Evolutionary conservation across 2,888 invertebrate species (phyloP).

Genomic region (Amphipyra tragopoginis): DNA sequence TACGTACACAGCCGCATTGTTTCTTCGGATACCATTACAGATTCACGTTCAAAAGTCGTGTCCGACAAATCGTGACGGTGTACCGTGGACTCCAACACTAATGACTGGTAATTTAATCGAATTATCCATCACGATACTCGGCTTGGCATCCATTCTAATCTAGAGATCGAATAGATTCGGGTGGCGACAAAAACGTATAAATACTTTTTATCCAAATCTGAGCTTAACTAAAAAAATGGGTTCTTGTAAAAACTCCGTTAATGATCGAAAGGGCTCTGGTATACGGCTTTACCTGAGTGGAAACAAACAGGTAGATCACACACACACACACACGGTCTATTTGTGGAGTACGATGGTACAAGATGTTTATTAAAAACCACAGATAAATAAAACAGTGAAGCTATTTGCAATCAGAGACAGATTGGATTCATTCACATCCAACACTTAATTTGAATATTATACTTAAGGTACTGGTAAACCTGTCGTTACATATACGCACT

Average conservation of each 20-base stretch:
- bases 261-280: constrained; percentile 58
- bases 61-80: constrained; percentile 61
- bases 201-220: constrained; percentile 55
- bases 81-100: constrained; percentile 64
- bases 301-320: constrained; percentile 55
- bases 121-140: constrained; percentile 70
- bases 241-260: constrained; percentile 53
- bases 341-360: constrained; percentile 10
- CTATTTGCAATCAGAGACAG: constrained; percentile 20
- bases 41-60: constrained; percentile 51
- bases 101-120: constrained; percentile 74
- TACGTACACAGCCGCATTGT: constrained; percentile 38
- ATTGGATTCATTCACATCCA: constrained; percentile 1
- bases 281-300: constrained; percentile 64
- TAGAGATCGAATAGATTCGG: constrained; percentile 57
- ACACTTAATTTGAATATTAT: constrained; percentile 19
- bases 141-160: constrained; percentile 59
- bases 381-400: constrained; percentile 19
- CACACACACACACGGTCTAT: constrained; percentile 35
- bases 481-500: constrained; percentile 21
- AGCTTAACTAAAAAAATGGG: constrained; percentile 26
- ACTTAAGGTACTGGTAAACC: constrained; percentile 9
- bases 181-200: constrained; percentile 54
- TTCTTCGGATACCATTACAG: constrained; percentile 41
- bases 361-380: constrained; percentile 8